Evolutionary conservation across 2,113 vertebrate species (phyloP), one percentile per base, ranked within the genome.

Genomic region (Vulpes ferrilata): DNA sequence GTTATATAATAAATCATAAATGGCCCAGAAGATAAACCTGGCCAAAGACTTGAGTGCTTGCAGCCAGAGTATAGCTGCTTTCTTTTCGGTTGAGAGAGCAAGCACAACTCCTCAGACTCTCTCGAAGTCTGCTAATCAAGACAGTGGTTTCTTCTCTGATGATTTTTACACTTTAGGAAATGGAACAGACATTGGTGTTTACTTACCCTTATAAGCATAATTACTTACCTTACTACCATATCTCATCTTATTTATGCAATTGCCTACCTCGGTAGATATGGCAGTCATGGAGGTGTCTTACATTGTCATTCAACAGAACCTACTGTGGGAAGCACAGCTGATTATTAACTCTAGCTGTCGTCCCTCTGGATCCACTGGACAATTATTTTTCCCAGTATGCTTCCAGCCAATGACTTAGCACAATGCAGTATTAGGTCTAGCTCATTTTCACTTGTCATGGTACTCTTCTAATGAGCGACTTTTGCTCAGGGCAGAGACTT

Each of bases 1-100:
- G 7, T n/a, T 17, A 84, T 7, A 16, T 32, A 91, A n/a, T 64
- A 89, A 87, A 69, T 82, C 74, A 97, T 87, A 92, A 96, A 90
- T 30, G 25, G 32, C n/a, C 64, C 38, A 59, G 25, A 95, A 73
- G 32, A 48, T 48, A 82, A 85, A 65, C 51, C 62, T 80, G 9
- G 23, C 32, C 17, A 23, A 87, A 93, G 59, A 22, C 3, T 7
- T 48, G 16, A 83, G 62, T 67, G 32, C 80, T 32, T n/a, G 7
- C 1, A n/a, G 19, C 32, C 19, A 82, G 35, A 23, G 10, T 43
- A 9, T 1, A 27, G n/a, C 35, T 35, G 10, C 22, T 62, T 65
- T 74, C 53, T 57, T 59, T 90, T 78, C 57, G 65, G n/a, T 85
- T 79, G 88, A 71, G 11, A 11, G 13, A 67, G 2, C 2, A 20